phyloP scores from a whole-genome alignment of 1,140 invertebrate genomes.

The Bombus superbus region DNA sequence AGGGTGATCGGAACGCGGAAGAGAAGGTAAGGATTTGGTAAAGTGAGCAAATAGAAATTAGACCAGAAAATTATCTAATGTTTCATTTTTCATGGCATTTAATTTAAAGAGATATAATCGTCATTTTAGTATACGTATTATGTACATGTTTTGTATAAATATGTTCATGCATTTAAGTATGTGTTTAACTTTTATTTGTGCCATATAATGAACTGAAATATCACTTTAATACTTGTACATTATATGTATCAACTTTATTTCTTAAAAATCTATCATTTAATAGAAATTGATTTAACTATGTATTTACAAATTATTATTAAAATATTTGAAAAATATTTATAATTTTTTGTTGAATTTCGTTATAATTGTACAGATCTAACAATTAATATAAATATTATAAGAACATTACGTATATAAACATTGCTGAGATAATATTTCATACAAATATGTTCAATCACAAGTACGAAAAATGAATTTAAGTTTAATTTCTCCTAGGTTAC shows the following conservation, averaged over 20 bases:
- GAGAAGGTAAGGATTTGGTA: slow-evolving; percentile 63
- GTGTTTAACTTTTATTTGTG: neutral
- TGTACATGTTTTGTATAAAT: neutral
- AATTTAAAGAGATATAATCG: neutral
- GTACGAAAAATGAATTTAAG: neutral
- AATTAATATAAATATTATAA: neutral
- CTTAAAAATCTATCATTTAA: neutral
- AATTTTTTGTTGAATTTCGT: neutral
- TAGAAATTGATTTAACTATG: neutral
- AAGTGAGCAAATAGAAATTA: slow-evolving; percentile 48
- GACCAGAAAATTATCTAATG: slow-evolving; percentile 33
- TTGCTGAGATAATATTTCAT: neutral
- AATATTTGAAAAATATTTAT: neutral
- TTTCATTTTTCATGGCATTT: slow-evolving; percentile 40
- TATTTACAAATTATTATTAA: neutral
- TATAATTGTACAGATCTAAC: too few relatives aligned
- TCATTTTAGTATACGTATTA: neutral
- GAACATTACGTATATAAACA: neutral
- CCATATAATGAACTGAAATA: neutral
- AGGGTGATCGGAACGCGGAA: slow-evolving; percentile 48
- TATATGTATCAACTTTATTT: neutral
- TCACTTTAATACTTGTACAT: too few relatives aligned
- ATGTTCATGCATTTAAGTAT: neutral
- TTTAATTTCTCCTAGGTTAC: neutral
- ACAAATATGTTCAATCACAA: neutral